phyloP scores from a whole-genome alignment of 2,113 vertebrate species.

The Megaceryle maxima region DNA sequence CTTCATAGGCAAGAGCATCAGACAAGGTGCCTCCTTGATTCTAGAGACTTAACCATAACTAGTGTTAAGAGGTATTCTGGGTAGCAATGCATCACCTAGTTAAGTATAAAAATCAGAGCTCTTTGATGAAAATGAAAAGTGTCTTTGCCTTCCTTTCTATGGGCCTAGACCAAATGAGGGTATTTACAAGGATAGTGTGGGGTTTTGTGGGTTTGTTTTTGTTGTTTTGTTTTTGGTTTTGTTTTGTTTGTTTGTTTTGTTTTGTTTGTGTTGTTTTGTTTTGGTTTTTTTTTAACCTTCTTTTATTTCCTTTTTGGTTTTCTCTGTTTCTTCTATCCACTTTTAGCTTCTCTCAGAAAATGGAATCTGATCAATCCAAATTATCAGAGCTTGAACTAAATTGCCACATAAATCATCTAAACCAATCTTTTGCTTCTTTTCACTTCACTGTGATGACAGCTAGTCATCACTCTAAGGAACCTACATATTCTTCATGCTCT shows the following conservation, averaged over 20 bases:
- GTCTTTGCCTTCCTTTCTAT: not conserved
- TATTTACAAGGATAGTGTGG: not conserved
- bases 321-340: not conserved
- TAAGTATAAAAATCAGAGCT: not conserved
- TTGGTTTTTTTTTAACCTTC: not conserved
- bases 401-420: not conserved
- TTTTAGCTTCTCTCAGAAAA: not conserved
- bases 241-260: no score
- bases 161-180: accelerated
- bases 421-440: not conserved
- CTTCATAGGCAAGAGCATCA: not conserved
- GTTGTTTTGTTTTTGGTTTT: no score
- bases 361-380: not conserved
- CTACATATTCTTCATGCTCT: slow-evolving; percentile 54
- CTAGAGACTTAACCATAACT: not conserved
- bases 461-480: slow-evolving; percentile 6
- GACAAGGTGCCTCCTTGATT: not conserved
- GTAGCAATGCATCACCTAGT: accelerated
- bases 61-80: not conserved
- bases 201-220: no score
- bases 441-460: not conserved
- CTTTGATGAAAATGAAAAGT: not conserved
- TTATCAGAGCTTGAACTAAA: not conserved
- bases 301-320: not conserved
- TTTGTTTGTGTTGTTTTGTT: not conserved